Evolutionary conservation across 2,797 vertebrate genomes (phyloP), one percentile per base, ranked within the genome.

Genomic region (Heteromormyrus szaboi): DNA sequence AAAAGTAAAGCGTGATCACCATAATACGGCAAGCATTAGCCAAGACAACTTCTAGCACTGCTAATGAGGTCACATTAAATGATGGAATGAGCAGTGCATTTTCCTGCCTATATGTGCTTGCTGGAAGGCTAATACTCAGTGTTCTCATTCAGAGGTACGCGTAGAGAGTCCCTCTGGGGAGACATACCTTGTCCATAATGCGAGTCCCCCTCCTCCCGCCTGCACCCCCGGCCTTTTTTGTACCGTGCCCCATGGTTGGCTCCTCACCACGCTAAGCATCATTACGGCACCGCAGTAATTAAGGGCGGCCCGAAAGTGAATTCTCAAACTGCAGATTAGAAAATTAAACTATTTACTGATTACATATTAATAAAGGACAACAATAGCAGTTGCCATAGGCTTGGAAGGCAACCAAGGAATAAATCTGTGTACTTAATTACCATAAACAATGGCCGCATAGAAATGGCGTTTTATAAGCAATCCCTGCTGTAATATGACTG

Each of bases 291-390:
- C 97, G 97, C 97, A 98, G 97, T 99, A 99, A 99, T 99, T 99
- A 99, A 99, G 98, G 99, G 98, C 99, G 98, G 98, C 99, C 99
- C 98, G 98, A 99, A 99, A 99, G 98, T 98, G 97, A 99, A 99
- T 99, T 99, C 98, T 99, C 98, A 97, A 98, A 98, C 98, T 98
- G 97, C 98, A 98, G 98, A 99, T 99, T 99, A 99, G 98, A 98
- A 99, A 99, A 99, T 99, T 99, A 99, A 99, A 99, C 98, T 99
- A 99, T 99, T 89, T 99, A 98, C 98, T 99, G 98, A 99, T 99
- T 99, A 99, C 98, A 99, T 99, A 99, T 99, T 99, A 99, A 99
- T 99, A 98, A 97, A 99, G 97, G 97, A 99, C 98, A 99, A 99
- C 98, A 99, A 99, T 99, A 97, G 98, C 95, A 97, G 97, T 97